phyloP scores from a whole-genome alignment of 2,113 vertebrate species.

The Propithecus coquereli region DNA sequence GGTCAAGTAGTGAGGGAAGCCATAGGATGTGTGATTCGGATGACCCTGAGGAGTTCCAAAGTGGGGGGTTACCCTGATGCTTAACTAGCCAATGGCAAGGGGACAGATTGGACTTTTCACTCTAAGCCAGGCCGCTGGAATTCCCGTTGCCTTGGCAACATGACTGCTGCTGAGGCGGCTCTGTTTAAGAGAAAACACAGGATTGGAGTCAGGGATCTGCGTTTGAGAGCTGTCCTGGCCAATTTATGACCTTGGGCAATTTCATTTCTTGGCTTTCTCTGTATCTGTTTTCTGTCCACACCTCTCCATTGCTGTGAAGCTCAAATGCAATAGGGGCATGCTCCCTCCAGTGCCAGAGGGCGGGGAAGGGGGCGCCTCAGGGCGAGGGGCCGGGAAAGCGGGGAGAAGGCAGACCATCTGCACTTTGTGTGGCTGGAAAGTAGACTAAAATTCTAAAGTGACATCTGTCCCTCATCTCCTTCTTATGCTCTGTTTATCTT shows the following conservation, averaged over 20 bases:
- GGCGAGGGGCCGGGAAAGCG: too few relatives aligned
- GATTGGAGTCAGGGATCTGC: not conserved
- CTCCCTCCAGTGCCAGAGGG: not conserved
- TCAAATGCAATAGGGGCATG: not conserved
- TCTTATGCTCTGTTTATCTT: not conserved
- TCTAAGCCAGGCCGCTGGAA: not conserved
- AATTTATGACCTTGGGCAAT: not conserved
- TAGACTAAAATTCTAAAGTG: not conserved
- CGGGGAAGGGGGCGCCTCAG: not conserved
- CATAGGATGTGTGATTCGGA: not conserved
- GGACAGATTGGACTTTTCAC: not conserved
- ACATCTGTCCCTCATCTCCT: accelerated
- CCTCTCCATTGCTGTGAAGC: not conserved
- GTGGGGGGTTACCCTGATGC: too few relatives aligned
- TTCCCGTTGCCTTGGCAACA: not conserved
- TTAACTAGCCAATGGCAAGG: not conserved
- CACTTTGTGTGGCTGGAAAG: too few relatives aligned
- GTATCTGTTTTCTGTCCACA: not conserved
- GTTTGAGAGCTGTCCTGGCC: not conserved
- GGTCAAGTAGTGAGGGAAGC: not conserved
- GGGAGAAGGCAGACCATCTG: too few relatives aligned
- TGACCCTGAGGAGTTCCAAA: not conserved
- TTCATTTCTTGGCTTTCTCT: not conserved
- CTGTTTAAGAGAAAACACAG: not conserved
- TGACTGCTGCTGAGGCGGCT: not conserved